Evolutionary conservation across 2,797 vertebrate species (phyloP).

Genomic region (Anas georgica): DNA sequence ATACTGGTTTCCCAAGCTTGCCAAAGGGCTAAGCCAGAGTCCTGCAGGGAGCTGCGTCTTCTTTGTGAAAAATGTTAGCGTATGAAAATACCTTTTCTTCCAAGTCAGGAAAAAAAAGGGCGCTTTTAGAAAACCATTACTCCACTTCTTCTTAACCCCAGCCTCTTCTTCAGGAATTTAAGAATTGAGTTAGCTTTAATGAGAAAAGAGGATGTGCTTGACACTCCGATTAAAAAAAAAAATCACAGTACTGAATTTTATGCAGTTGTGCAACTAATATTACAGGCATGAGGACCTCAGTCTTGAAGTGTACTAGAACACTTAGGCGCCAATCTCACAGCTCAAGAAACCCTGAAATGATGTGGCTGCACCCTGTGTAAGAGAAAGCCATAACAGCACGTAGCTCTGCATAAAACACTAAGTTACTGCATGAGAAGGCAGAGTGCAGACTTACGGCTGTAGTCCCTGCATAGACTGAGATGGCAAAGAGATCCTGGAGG

Average conservation of each 20-base stretch:
- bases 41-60: not conserved
- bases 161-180: not conserved
- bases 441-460: not conserved
- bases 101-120: not conserved
- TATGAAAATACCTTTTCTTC: not conserved
- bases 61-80: not conserved
- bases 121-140: not conserved
- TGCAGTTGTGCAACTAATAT: not conserved
- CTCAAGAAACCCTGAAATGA: not conserved
- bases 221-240: not conserved
- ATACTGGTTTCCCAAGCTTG: not conserved
- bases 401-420: fast-evolving
- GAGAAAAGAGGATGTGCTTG: not conserved
- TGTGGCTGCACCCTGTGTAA: not conserved
- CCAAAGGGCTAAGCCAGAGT: not conserved
- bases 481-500: not conserved
- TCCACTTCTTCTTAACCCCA: not conserved
- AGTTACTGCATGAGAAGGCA: not conserved
- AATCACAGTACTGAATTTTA: not conserved
- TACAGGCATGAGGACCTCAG: fast-evolving
- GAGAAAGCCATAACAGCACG: not conserved
- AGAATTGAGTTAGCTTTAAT: not conserved
- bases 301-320: not conserved
- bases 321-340: not conserved
- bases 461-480: not conserved